These are phyloP conservation scores for Dunckerocampus dactyliophorus DNA, from an alignment of 2,113 vertebrate species.

Conservation along the genomic window DNA sequence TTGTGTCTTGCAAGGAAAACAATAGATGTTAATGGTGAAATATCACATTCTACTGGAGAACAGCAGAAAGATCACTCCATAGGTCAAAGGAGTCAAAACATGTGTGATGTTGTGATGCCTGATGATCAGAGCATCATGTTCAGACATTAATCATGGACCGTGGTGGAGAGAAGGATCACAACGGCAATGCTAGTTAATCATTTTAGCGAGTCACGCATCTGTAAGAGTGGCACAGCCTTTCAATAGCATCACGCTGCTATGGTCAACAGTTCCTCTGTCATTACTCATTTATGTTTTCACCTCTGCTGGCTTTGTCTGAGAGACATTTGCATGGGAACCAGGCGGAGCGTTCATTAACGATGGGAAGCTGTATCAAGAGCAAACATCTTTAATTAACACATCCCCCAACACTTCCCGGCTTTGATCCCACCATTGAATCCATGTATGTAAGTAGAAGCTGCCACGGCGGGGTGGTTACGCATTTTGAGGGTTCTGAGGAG, in stretches of 20 bases:
- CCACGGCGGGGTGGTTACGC: neutral
- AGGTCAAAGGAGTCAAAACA: too few species aligned
- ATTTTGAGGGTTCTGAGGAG: too few species aligned
- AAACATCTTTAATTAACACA: slow-evolving; percentile 80
- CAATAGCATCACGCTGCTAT: slow-evolving; percentile 30
- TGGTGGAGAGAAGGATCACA: too few species aligned
- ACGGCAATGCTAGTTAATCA: neutral
- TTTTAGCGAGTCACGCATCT: slow-evolving; percentile 11
- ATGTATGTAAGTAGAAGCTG: slow-evolving; percentile 32
- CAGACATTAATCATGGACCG: too few species aligned
- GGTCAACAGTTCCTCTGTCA: slow-evolving; percentile 28
- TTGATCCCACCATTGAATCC: slow-evolving; percentile 64
- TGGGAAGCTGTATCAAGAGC: slow-evolving; percentile 66
- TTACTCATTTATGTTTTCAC: too few species aligned
- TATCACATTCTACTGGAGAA: too few species aligned
- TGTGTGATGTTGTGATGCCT: too few species aligned
- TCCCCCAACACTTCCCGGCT: slow-evolving; percentile 60
- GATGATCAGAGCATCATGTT: too few species aligned
- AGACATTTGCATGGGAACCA: slow-evolving; percentile 70
- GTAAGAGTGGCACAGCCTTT: neutral
- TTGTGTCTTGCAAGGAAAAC: too few species aligned
- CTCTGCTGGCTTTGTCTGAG: neutral
- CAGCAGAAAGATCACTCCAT: too few species aligned
- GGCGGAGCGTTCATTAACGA: slow-evolving; percentile 65
- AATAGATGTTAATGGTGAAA: too few species aligned